Evolutionary conservation across 2,113 vertebrate genomes (phyloP), one percentile per base, ranked within the genome.

Genomic region (Cromileptes altivelis): DNA sequence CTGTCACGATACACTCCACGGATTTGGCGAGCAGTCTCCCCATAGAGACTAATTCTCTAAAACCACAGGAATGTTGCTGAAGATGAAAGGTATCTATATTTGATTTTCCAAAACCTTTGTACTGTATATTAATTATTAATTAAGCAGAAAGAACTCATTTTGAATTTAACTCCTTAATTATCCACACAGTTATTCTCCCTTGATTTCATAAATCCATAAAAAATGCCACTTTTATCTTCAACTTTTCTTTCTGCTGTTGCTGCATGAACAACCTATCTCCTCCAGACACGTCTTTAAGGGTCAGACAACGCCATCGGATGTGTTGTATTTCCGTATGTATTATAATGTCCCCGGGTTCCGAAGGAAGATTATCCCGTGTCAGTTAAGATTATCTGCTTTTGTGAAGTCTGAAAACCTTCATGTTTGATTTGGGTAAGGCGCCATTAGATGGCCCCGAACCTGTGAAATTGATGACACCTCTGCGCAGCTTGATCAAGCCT

Each of bases 71-170:
- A 53, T 55, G 74, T 56, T 64, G 65, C 74, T 78, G 10, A 75
- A 82, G 82, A 84, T 76, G 70, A 92, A 86, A 84, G 75, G 72
- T 78, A 80, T 84, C 71, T 76, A 85, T 87, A 81, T 86, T 90
- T 91, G 81, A 89, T 81, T 86, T 61, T 69, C 21, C 45, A 60
- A 85, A 85, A 82, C 12, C 73, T 85, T 82, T 89, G 77, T 81
- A 45, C 74, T 84, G 47, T 74, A 60, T 86, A 78, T 84, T 71
- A 61, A 84, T 83, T 73, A 81, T 81, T 75, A 67, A 80, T 71
- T 83, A 21, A 75, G 52, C 11, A 6, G 55, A 82, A 65, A 37
- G 4, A 83, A 72, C 64, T 81, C 15, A 42, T 56, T 86, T 77
- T 82, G 17, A 80, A 87, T 82, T 55, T 27, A 60, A 70, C 42